phyloP scores from a whole-genome alignment of 2,113 vertebrate species.

The Xerus inauris region DNA sequence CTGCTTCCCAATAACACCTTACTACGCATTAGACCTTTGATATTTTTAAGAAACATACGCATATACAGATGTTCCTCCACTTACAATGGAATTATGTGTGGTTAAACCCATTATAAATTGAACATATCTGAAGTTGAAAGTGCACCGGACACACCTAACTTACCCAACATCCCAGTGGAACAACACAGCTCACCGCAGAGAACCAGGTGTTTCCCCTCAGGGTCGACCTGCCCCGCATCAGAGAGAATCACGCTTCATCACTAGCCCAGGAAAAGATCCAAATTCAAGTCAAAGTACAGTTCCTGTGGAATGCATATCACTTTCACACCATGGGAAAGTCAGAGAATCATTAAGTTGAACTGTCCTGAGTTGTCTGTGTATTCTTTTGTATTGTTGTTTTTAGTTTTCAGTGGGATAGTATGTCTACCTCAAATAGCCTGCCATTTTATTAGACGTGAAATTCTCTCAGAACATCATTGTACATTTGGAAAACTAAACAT shows the following conservation, averaged over 20 bases:
- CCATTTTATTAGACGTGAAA: neutral
- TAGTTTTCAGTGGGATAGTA: neutral
- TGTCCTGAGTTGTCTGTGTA: neutral
- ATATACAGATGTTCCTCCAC: neutral
- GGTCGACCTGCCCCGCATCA: neutral
- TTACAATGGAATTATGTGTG: neutral
- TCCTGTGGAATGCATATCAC: neutral
- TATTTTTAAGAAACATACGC: neutral
- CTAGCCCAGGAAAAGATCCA: neutral
- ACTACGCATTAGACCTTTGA: neutral
- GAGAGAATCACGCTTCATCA: neutral
- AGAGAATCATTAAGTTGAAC: neutral
- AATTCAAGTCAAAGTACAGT: too few species aligned
- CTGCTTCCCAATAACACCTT: neutral
- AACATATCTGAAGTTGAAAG: neutral
- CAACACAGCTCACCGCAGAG: neutral
- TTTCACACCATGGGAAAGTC: neutral
- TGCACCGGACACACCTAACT: rapidly evolving
- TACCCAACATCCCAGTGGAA: neutral
- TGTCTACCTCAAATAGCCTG: neutral
- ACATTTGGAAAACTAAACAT: neutral
- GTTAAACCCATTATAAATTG: neutral
- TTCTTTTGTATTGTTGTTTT: neutral
- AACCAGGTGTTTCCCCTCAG: too few species aligned
- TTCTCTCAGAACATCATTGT: neutral